A percentile compares a stretch with the other conserved stretches of the same genome.
phyloP scores from a whole-genome alignment of 2,113 vertebrate species.

The Vidua macroura region DNA sequence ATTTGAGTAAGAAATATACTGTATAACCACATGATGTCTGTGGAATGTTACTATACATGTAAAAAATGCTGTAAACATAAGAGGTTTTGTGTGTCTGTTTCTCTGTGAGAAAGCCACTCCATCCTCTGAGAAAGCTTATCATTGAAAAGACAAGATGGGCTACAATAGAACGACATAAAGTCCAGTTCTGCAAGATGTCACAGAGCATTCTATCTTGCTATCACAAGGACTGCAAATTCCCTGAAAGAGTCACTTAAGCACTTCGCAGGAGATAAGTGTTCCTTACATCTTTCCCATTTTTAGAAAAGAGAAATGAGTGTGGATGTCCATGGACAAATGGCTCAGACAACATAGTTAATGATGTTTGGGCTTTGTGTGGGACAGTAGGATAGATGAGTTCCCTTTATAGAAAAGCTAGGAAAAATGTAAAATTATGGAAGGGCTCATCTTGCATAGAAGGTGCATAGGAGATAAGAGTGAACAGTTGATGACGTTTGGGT shows the following conservation, averaged over 20 bases:
- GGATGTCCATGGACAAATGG: not conserved
- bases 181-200: not conserved
- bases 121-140: not conserved
- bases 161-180: not conserved
- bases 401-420: not conserved
- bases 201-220: not conserved
- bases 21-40: not conserved
- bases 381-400: not conserved
- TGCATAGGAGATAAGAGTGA: not conserved
- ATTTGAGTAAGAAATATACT: not conserved
- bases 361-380: not conserved
- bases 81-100: not conserved
- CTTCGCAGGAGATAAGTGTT: not conserved
- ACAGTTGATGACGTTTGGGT: not conserved
- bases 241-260: not conserved
- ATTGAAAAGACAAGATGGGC: not conserved
- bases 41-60: not conserved
- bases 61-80: not conserved
- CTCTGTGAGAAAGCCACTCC: not conserved
- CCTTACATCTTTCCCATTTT: not conserved
- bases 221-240: not conserved
- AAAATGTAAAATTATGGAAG: not conserved
- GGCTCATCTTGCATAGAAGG: not conserved
- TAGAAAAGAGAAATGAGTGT: not conserved
- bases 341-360: not conserved